phyloP scores from a whole-genome alignment of 1,140 invertebrate genomes.

The Armadillidium nasatum region DNA sequence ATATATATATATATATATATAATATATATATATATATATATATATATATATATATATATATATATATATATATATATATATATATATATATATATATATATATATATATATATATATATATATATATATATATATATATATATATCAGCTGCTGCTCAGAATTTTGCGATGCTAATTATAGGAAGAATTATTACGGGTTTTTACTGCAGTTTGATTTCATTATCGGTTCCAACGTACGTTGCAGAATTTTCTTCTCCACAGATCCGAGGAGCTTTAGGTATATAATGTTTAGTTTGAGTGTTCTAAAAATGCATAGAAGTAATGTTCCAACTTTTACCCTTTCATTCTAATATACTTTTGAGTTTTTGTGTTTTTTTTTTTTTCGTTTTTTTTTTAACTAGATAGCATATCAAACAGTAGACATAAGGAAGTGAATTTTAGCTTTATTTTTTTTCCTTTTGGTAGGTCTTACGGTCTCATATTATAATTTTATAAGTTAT shows the following conservation, averaged over 20 bases:
- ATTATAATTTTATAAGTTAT: no score
- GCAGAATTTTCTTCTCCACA: conserved; percentile 34
- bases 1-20: neutral
- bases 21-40: conserved; percentile 13
- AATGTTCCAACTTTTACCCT: no score
- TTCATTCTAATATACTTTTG: no score
- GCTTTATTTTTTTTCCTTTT: no score
- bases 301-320: no score
- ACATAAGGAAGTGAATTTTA: no score
- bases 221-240: conserved; percentile 32
- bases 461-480: no score
- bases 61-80: neutral
- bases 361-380: no score
- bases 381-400: no score
- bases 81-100: neutral
- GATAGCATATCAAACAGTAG: no score
- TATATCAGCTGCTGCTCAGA: conserved; percentile 24
- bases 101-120: neutral
- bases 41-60: neutral
- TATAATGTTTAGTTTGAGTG: no score
- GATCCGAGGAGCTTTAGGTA: conserved; percentile 37
- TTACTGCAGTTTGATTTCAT: conserved; percentile 49
- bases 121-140: neutral
- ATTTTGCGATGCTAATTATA: conserved; percentile 33
- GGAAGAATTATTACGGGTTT: conserved; percentile 32